Evolutionary conservation across 2,888 invertebrate species (phyloP).

Genomic region (Anaspis maculata): DNA sequence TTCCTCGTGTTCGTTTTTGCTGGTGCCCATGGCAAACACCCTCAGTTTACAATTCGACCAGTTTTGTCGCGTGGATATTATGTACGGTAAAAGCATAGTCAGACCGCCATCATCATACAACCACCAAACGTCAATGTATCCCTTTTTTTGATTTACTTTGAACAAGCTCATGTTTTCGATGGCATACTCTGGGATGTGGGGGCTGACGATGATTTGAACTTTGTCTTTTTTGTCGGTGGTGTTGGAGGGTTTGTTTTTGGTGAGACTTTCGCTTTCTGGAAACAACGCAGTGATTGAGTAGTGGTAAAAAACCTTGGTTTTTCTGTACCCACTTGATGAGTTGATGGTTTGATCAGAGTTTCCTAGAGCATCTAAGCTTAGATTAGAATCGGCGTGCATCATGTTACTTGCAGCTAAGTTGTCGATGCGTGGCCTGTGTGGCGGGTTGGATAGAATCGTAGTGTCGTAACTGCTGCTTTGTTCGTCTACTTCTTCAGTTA

Average conservation of each 20-base stretch:
- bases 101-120: constrained; percentile 88
- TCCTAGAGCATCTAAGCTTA: constrained; percentile 50
- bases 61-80: constrained; percentile 67
- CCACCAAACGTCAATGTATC: constrained; percentile 94
- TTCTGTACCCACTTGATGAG: not conserved
- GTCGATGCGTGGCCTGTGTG: constrained; percentile 17
- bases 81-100: constrained; percentile 78
- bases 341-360: constrained; percentile 25
- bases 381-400: constrained; percentile 65
- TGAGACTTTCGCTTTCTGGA: constrained; percentile 1
- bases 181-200: constrained; percentile 44
- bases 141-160: constrained; percentile 67
- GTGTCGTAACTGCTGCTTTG: constrained; percentile 31
- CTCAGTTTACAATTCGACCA: constrained; percentile 73
- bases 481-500: constrained; percentile 39
- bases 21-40: constrained; percentile 76
- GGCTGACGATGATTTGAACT: too few species aligned
- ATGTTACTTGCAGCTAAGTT: constrained; percentile 46
- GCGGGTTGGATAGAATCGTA: constrained; percentile 35
- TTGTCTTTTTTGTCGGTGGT: constrained; percentile 1
- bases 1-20: constrained; percentile 65
- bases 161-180: constrained; percentile 66
- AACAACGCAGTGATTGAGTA: too few species aligned
- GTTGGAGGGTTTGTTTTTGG: too few species aligned
- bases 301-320: too few species aligned